Evolutionary conservation across 2,888 invertebrate species (phyloP), one percentile per base, ranked within the genome.

Genomic region (Netelia fuscicornis): DNA sequence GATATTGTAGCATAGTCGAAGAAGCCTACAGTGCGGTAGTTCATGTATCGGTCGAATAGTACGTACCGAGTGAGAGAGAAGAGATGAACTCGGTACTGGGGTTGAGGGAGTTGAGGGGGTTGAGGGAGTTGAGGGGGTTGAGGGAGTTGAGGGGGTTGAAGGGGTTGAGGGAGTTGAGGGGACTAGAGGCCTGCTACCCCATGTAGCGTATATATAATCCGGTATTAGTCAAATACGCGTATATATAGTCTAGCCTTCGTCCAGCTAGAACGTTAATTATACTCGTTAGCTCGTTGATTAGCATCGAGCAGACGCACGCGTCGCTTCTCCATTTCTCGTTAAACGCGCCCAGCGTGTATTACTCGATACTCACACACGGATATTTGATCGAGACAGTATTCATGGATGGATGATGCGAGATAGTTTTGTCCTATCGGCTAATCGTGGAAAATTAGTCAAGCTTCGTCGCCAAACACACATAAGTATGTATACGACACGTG

Each of bases 261-360:
- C 58, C 17, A 56, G 71, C 64, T 77, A 60, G 71, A 76, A 65
- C 77, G 84, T 77, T 84, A 67, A 84, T 84, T 84, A 81, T 60
- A 70, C 84, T 77, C 64, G 84, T 84, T 84, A 81, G 67, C 77
- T 72, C 72, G 81, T 81, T 81, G 81, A 84, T 81, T 77, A 84
- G 72, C 72, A 23, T 37, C 67, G 52, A n/a, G 75, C 48, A 10
- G 48, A 48, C 48, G 10, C 13, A 13, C 13, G 13, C 13, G 3
- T 48, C 13, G 11, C 10, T 48, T 48, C 48, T 48, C 48, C 48
- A 48, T 48, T 48, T 37, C 37, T 37, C 37, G 37, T 37, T 37
- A 37, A 37, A 37, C 37, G 37, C 37, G 37, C 37, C 37, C 37
- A 37, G 37, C 37, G 37, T 37, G 37, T 37, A 13, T 13, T 11